phyloP scores from a whole-genome alignment of 2,113 vertebrate genomes.

The Agapornis roseicollis region DNA sequence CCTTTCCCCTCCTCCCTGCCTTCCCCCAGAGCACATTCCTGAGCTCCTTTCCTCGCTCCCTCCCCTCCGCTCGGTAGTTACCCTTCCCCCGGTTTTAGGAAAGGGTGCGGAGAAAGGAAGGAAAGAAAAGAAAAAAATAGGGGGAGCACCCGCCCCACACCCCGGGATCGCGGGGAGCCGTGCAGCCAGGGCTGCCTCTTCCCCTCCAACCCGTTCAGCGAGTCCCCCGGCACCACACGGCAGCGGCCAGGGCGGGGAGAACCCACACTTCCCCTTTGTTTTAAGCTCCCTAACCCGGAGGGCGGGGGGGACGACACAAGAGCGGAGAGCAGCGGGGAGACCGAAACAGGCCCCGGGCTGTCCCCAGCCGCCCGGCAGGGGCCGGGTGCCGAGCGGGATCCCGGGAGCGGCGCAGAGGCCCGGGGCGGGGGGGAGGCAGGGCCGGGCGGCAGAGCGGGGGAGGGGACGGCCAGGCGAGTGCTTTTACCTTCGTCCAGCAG shows the following conservation, averaged over 20 bases:
- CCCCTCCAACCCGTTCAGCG: neutral
- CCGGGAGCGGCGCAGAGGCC: neutral
- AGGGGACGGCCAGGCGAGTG: neutral
- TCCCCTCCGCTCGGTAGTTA: neutral
- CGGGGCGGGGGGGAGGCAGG: neutral
- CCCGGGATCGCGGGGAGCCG: neutral
- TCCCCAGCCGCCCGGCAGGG: neutral
- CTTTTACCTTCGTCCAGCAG: conserved; percentile 94
- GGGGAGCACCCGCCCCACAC: neutral
- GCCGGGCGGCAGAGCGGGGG: neutral
- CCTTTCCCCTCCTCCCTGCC: conserved; percentile 17
- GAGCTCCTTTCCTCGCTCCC: conserved; percentile 4
- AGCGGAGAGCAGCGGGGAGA: neutral
- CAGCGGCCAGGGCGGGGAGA: conserved; percentile 13
- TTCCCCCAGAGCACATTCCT: conserved; percentile 33
- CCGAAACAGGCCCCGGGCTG: neutral
- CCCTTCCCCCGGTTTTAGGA: neutral
- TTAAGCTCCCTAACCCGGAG: neutral
- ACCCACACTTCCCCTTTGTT: conserved; percentile 60
- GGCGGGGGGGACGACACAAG: neutral
- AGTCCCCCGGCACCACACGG: neutral
- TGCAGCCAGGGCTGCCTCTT: neutral
- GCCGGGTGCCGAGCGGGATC: neutral
- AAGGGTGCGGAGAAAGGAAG: neutral
- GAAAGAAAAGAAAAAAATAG: neutral